These are phyloP conservation scores for Cichlasoma orientale DNA, from an alignment of 2,797 vertebrate species.

Conservation along the genomic window DNA sequence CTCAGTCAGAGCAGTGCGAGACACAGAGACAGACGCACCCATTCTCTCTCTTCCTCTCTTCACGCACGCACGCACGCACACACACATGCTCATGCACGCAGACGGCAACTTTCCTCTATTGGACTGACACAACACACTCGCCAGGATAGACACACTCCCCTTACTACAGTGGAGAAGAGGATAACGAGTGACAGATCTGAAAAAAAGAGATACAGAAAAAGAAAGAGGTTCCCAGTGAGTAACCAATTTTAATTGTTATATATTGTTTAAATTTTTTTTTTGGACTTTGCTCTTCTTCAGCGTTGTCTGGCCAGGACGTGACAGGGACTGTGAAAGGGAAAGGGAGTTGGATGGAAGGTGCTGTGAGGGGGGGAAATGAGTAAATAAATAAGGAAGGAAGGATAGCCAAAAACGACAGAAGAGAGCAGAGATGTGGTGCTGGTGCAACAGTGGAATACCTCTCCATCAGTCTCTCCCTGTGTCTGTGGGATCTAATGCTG, in stretches of 20 bases:
- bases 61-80: neutral
- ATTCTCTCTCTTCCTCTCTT: slow-evolving; percentile 45
- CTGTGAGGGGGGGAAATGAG: neutral
- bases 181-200: slow-evolving; percentile 73
- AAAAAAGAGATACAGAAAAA: slow-evolving; percentile 42
- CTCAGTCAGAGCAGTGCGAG: slow-evolving; percentile 79
- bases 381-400: neutral
- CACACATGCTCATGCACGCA: slow-evolving; percentile 51
- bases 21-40: slow-evolving; percentile 72
- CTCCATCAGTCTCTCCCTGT: slow-evolving; percentile 63
- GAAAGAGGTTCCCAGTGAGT: slow-evolving; percentile 66
- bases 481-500: slow-evolving; percentile 60
- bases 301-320: slow-evolving; percentile 35
- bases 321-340: slow-evolving; percentile 21
- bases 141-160: slow-evolving; percentile 66
- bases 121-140: slow-evolving; percentile 66
- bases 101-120: slow-evolving; percentile 70
- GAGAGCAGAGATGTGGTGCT: slow-evolving; percentile 42
- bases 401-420: slow-evolving; percentile 31
- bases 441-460: slow-evolving; percentile 36
- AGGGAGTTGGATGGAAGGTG: slow-evolving; percentile 54
- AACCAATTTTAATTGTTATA: slow-evolving; percentile 52
- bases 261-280: slow-evolving; percentile 4
- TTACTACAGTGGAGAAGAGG: slow-evolving; percentile 66
- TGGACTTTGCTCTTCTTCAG: slow-evolving; percentile 39